Evolutionary conservation across 2,113 vertebrate species (phyloP).

Genomic region (Eptesicus fuscus): DNA sequence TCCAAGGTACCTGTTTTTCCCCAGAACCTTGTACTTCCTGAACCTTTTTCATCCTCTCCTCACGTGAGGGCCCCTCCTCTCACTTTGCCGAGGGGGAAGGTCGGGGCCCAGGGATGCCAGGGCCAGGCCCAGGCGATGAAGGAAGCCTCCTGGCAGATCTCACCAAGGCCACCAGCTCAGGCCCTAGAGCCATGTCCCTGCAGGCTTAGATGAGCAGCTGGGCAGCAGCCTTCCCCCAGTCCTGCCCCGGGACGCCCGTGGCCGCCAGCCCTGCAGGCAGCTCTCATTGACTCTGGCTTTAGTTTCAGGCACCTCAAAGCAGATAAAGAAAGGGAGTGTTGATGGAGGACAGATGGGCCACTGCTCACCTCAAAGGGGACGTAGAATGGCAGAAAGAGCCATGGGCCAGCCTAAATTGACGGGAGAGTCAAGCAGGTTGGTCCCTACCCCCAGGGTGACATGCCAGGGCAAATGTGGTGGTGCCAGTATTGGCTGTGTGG

Average conservation of each 20-base stretch:
- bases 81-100: not conserved
- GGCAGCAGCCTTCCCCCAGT: not conserved
- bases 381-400: constrained; percentile 71
- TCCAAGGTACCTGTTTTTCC: not conserved
- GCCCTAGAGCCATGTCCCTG: not conserved
- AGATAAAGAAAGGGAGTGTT: constrained; percentile 77
- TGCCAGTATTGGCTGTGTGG: not conserved
- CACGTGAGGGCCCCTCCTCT: not conserved
- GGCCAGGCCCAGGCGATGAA: not conserved
- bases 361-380: constrained; percentile 74
- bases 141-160: not conserved
- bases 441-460: constrained; percentile 64
- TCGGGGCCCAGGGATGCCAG: not conserved
- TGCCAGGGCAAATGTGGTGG: constrained; percentile 38
- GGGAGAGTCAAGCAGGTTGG: constrained; percentile 74
- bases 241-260: not conserved
- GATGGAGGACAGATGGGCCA: constrained; percentile 75
- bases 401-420: constrained; percentile 72
- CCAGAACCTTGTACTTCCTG: not conserved
- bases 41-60: not conserved
- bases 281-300: constrained; percentile 73
- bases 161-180: not conserved
- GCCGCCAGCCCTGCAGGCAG: constrained; percentile 39
- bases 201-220: constrained; percentile 47
- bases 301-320: constrained; percentile 76